Conservation (phyloP, 92 coral and sea anemone genomes). For the Epizoanthus scotinus region DNA sequence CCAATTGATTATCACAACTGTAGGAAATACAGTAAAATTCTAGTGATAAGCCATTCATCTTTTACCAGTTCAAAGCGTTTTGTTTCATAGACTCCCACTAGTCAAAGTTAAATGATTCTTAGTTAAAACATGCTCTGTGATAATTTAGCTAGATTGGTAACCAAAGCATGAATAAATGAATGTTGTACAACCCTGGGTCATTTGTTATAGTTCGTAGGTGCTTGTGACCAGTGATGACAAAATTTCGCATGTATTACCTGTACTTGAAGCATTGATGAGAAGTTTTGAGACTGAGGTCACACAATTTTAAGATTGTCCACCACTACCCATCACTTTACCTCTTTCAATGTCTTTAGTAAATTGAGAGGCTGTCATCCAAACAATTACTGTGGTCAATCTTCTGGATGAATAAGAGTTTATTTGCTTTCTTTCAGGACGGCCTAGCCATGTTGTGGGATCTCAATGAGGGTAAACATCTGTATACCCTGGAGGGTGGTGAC, state of each 20-base stretch:
- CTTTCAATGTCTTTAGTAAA: not conserved
- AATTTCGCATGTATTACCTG: constrained; percentile 41
- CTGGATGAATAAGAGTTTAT: not conserved
- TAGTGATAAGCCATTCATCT: too few species aligned
- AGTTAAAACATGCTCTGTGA: too few species aligned
- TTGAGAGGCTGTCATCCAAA: not conserved
- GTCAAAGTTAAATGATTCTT: too few species aligned
- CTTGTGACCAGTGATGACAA: constrained; percentile 39
- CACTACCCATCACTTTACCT: too few species aligned
- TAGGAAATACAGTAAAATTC: too few species aligned
- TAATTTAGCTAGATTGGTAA: too few species aligned
- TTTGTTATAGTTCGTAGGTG: not conserved
- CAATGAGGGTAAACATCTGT: constrained; percentile 96
- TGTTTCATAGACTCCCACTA: too few species aligned
- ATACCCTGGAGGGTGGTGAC: constrained; percentile 93
- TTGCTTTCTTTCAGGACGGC: constrained; percentile 65
- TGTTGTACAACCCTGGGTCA: too few species aligned
- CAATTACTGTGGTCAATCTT: too few species aligned
- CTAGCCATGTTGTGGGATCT: constrained; percentile 99
- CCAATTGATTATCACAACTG: too few species aligned
- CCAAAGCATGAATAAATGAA: too few species aligned
- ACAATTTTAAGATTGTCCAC: not conserved
- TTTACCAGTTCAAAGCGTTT: too few species aligned
- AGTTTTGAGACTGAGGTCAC: constrained; percentile 23
- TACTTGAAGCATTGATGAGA: constrained; percentile 12